Evolutionary conservation across 2,797 vertebrate genomes (phyloP), one percentile per base, ranked within the genome.

Genomic region (Ficedula albicollis): DNA sequence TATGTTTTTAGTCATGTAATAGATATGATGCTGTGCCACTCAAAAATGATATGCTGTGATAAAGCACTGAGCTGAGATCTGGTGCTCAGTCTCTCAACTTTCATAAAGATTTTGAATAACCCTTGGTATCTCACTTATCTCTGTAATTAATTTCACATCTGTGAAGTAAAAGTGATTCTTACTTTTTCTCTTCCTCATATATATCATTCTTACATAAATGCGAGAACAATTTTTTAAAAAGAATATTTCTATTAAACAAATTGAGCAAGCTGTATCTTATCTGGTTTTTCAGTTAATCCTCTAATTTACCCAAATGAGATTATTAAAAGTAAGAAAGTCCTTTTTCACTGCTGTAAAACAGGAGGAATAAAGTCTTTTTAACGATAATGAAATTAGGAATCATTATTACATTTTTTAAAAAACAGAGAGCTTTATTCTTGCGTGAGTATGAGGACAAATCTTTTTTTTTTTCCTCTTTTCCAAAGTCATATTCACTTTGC

Each of bases 81-180:
- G 39, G 8, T 79, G 17, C 85, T 95, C 49, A 60, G 54, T 67
- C 38, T 89, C 60, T 54, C 51, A 70, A 73, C 9, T 79, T 81
- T 66, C 81, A 60, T 44, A 72, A 70, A 63, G 38, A 84, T 90
- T 93, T 94, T 92, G 54, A 93, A 83, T 89, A 95, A 87, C 19
- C 19, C 34, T 56, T 92, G 41, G 49, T 84, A 90, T 60, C 60
- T 77, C 34, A 60, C 72, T 95, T 89, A 90, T 94, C 77, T 89
- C 52, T 87, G 25, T 92, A 95, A 92, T 95, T 95, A 93, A 93
- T 94, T 92, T 91, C 44, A 77, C 60, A 83, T 89, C 56, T 83
- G 13, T 36, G 23, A 85, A 89, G 27, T 70, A 80, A 69, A 86
- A 90, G 18, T 38, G 26, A 66, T 76, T 93, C 74, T 41, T 86